Percentiles rank a stretch among this genome's conserved stretches.
Conservation (phyloP, 2,113 vertebrate genomes). For the Sapajus apella region DNA sequence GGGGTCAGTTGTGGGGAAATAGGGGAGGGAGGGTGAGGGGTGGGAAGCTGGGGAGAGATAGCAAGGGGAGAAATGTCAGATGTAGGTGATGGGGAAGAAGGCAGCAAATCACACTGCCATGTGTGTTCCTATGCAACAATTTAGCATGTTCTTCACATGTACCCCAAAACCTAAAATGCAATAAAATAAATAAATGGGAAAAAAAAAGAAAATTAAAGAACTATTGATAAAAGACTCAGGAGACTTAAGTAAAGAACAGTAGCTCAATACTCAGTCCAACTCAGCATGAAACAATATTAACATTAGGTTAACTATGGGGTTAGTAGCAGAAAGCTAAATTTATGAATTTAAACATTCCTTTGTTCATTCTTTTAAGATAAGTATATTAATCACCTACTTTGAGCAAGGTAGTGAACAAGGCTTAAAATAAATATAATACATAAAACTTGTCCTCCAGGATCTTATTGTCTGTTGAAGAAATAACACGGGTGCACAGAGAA, state of each 20-base stretch:
- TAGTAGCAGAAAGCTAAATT: not conserved
- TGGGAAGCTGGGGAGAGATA: too few species aligned
- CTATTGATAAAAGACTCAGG: not conserved
- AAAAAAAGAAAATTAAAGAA: slow-evolving; percentile 1
- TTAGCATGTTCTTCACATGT: too few species aligned
- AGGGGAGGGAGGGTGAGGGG: too few species aligned
- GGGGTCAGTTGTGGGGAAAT: too few species aligned
- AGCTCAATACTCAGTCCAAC: not conserved
- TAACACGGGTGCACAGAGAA: not conserved
- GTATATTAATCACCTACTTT: not conserved
- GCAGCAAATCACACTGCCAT: too few species aligned
- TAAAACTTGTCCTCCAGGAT: not conserved
- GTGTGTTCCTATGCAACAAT: too few species aligned
- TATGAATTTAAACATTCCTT: not conserved
- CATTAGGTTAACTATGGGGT: not conserved
- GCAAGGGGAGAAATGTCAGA: too few species aligned
- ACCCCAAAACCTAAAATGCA: too few species aligned
- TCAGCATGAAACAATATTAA: not conserved
- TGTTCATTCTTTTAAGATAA: not conserved
- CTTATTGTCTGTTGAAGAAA: not conserved
- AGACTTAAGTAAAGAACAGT: not conserved
- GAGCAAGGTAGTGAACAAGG: not conserved
- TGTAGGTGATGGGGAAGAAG: too few species aligned
- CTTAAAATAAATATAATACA: not conserved
- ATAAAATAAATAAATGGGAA: too few species aligned